Evolutionary conservation across 1,140 invertebrate species (phyloP), one percentile per base, ranked within the genome.

Genomic region (Zaprionus taronus): DNA sequence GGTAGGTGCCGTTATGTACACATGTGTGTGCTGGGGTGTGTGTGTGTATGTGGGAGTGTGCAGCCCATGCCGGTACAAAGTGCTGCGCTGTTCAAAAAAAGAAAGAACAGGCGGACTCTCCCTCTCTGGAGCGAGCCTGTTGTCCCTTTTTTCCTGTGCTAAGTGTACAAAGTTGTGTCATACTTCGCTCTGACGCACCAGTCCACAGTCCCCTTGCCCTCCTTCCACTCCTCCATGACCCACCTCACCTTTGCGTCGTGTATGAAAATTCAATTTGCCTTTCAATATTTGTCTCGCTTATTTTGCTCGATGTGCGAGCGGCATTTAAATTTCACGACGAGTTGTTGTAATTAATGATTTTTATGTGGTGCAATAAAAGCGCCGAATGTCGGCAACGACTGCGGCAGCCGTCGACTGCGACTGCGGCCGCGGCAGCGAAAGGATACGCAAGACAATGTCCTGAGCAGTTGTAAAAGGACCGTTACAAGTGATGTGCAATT

Each of bases 311-410:
- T 56, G 60, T 66, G 44, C 56, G 57, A 74, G 51, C 58, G 80
- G 72, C 83, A 86, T 86, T 86, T 86, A 86, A 86, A 83, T 86
- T 86, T 87, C 83, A 87, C 83, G 86, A 77, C 79, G 67, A 80
- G 77, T 80, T 87, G 83, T 87, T 87, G 84, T 89, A 87, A 87
- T 87, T 87, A 87, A 87, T 87, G 84, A 89, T 83, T 89, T 89
- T 89, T 89, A 89, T 87, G 84, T 68, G 65, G 70, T 68, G 71
- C 78, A 89, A 87, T 87, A 87, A 87, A 89, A 76, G 70, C 74
- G 44, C 44, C 69, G 74, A 87, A 75, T 72, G 80, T 41, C 58
- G 24, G 20, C 49, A 47, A 49, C 9, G 36, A 44, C 24, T 55
- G 58, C 70, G 75, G 79, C 82, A 82, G 75, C 73, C 61, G 58